phyloP scores from a whole-genome alignment of 2,888 invertebrate genomes.

The Mantis religiosa region DNA sequence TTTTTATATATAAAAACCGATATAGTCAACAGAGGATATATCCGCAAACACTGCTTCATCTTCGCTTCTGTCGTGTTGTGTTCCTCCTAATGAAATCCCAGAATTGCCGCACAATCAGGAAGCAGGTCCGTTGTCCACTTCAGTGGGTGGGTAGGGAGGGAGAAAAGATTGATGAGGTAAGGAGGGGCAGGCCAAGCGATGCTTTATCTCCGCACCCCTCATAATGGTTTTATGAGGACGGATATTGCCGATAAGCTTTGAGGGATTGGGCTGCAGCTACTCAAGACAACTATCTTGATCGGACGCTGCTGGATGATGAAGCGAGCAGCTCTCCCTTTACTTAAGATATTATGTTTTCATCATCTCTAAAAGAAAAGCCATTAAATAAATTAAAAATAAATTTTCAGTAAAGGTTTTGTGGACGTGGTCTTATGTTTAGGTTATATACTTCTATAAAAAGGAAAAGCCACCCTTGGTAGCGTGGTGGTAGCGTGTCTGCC shows the following conservation, averaged over 20 bases:
- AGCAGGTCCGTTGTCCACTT: background rate
- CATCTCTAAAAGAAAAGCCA: background rate
- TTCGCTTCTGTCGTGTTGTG: too few species aligned
- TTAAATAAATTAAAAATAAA: background rate
- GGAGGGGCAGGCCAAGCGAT: slow-evolving; percentile 17
- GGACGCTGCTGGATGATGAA: background rate
- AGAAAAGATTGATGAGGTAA: slow-evolving; percentile 22
- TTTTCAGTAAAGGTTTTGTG: background rate
- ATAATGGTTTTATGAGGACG: slow-evolving; percentile 28
- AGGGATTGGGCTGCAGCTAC: slow-evolving; percentile 4
- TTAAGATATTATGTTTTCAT: background rate
- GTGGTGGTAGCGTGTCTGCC: too few species aligned
- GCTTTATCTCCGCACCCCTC: slow-evolving; percentile 23
- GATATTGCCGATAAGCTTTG: slow-evolving; percentile 23
- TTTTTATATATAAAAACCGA: too few species aligned
- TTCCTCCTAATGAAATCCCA: background rate
- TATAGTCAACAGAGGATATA: too few species aligned
- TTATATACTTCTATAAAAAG: background rate
- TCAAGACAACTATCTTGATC: background rate
- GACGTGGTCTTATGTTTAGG: background rate
- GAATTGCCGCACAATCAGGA: background rate
- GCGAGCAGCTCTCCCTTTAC: background rate
- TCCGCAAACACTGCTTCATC: too few species aligned
- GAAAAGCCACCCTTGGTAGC: too few species aligned
- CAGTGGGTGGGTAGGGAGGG: background rate